These are phyloP conservation scores for Paraplagusia blochii DNA, from an alignment of 2,113 vertebrate species.

Conservation along the genomic window DNA sequence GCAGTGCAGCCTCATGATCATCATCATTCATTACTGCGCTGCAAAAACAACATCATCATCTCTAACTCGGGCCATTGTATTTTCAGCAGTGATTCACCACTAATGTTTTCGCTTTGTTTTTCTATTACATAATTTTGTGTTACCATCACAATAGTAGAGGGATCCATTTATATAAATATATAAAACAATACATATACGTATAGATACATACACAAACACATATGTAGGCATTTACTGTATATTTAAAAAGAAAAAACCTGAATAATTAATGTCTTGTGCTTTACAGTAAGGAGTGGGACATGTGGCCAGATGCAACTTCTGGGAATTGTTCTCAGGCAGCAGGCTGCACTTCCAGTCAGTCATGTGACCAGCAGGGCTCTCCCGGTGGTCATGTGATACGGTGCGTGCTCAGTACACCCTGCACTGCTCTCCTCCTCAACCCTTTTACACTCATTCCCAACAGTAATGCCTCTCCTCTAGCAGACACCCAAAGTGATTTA, in stretches of 20 bases:
- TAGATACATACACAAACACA: background rate
- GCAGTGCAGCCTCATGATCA: no score
- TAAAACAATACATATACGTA: background rate
- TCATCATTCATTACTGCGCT: no score
- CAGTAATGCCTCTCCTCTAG: background rate
- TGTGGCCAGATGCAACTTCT: conserved; percentile 49
- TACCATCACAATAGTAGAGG: no score
- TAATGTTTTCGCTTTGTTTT: no score
- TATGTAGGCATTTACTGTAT: background rate
- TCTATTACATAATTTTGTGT: no score
- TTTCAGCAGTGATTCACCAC: no score
- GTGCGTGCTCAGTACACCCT: background rate
- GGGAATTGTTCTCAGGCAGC: conserved; percentile 60
- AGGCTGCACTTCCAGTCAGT: conserved; percentile 64
- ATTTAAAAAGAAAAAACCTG: background rate
- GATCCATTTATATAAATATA: no score
- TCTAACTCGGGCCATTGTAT: no score
- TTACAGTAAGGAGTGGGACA: background rate
- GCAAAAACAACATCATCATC: no score
- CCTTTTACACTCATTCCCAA: conserved; percentile 23
- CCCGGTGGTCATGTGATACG: conserved; percentile 60
- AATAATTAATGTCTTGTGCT: background rate
- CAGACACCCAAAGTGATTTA: conserved; percentile 22
- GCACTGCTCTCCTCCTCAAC: background rate
- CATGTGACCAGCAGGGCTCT: conserved; percentile 66